Conservation (phyloP, 2,888 invertebrate species). For the Caenorhabditis sp. region DNA sequence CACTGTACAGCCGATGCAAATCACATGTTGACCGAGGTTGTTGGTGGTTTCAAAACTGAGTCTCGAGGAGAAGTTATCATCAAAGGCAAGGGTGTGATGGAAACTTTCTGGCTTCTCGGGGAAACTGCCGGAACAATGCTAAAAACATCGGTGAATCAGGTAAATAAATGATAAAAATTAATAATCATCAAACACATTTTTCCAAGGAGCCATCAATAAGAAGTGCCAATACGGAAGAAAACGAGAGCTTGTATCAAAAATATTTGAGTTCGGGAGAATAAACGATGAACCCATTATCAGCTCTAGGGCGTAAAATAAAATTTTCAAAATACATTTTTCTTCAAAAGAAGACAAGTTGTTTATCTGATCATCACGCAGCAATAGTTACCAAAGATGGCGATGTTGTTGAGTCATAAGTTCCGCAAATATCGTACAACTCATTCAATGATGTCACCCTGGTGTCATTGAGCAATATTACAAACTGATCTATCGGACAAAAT, state of each 20-base stretch:
- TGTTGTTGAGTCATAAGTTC: not conserved
- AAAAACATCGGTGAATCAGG: not conserved
- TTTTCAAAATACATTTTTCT: not conserved
- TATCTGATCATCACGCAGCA: too few relatives aligned
- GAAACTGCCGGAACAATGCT: not conserved
- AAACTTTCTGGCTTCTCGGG: conserved; percentile 55
- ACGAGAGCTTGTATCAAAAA: not conserved
- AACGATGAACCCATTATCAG: too few relatives aligned
- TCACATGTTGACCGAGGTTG: conserved; percentile 48
- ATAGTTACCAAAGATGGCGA: not conserved
- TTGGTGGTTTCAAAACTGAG: conserved; percentile 62
- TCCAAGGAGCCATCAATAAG: not conserved
- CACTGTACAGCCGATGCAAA: conserved; percentile 60
- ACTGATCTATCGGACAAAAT: conserved; percentile 28
- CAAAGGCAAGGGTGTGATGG: conserved; percentile 59
- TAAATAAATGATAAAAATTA: not conserved
- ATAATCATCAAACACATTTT: not conserved
- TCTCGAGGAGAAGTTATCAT: conserved; percentile 63
- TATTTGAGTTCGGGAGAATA: not conserved
- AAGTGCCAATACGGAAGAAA: not conserved
- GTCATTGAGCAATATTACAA: not conserved
- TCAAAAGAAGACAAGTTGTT: not conserved
- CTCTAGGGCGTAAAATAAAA: too few relatives aligned
- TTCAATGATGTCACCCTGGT: not conserved
- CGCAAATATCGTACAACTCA: not conserved